phyloP scores from a whole-genome alignment of 2,888 invertebrate species.

The Lissonota sp. region DNA sequence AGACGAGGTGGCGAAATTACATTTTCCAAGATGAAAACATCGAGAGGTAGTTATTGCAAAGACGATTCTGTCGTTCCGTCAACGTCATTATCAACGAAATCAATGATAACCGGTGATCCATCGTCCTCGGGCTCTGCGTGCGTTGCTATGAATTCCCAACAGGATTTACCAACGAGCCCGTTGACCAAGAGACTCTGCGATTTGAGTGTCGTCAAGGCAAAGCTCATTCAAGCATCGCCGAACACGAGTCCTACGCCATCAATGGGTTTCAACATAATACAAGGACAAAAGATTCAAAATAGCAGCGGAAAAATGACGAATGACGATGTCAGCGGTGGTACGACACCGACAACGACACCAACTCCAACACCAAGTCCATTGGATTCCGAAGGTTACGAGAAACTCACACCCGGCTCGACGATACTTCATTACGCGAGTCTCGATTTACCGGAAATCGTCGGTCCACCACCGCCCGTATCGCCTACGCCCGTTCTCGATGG shows the following conservation, averaged over 20 bases:
- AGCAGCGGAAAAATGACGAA: slow-evolving; percentile 67
- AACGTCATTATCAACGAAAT: slow-evolving; percentile 32
- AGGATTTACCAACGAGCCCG: slow-evolving; percentile 70
- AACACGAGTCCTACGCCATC: slow-evolving; percentile 73
- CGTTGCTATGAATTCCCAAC: slow-evolving; percentile 44
- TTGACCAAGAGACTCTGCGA: slow-evolving; percentile 78
- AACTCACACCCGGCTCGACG: slow-evolving; percentile 78
- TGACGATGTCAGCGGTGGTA: slow-evolving; percentile 71
- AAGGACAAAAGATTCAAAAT: slow-evolving; percentile 63
- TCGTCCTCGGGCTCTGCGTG: slow-evolving; percentile 51
- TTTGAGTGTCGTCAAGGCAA: slow-evolving; percentile 75
- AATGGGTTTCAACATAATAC: slow-evolving; percentile 53
- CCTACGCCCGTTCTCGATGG: slow-evolving; percentile 82
- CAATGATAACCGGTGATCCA: slow-evolving; percentile 61
- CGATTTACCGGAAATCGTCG: slow-evolving; percentile 85
- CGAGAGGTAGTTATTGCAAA: slow-evolving; percentile 31
- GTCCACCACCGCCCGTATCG: slow-evolving; percentile 78
- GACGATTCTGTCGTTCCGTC: slow-evolving; percentile 38
- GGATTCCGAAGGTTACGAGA: slow-evolving; percentile 84
- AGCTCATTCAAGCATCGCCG: slow-evolving; percentile 77
- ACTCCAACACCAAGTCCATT: slow-evolving; percentile 83
- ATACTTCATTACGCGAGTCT: slow-evolving; percentile 88
- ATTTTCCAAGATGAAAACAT: slow-evolving; percentile 50
- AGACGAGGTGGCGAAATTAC: slow-evolving; percentile 66
- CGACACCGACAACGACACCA: slow-evolving; percentile 73